Evolutionary conservation across 1,140 invertebrate species (phyloP).

Genomic region (Drosophila tristis): DNA sequence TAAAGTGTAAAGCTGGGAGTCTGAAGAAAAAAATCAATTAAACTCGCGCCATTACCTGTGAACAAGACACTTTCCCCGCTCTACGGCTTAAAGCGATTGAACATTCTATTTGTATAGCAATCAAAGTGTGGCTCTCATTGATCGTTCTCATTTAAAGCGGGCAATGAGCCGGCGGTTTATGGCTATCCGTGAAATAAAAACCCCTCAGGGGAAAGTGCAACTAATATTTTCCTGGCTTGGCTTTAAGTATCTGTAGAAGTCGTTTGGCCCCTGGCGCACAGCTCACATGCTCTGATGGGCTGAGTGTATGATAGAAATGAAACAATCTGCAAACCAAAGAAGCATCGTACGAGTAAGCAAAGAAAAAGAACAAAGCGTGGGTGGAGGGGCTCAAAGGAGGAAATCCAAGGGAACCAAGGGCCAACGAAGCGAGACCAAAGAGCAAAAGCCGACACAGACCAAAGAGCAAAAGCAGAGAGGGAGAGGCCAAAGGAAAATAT

Average conservation of each 20-base stretch:
- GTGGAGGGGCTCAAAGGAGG: too few relatives aligned
- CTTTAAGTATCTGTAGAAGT: constrained; percentile 12
- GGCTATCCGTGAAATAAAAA: constrained; percentile 31
- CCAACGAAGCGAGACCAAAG: constrained; percentile 16
- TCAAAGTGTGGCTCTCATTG: not conserved
- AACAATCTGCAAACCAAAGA: constrained; percentile 35
- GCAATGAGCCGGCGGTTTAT: constrained; percentile 40
- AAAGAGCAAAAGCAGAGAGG: constrained; percentile 21
- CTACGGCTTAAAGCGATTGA: not conserved
- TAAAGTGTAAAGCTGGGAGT: too few relatives aligned
- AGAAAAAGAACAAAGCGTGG: too few relatives aligned
- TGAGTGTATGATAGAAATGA: constrained; percentile 45
- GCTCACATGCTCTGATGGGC: constrained; percentile 9
- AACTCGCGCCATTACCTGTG: not conserved
- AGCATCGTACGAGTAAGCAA: not conserved
- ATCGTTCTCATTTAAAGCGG: constrained; percentile 10
- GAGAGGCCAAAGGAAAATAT: constrained; percentile 56
- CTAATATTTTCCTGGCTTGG: constrained; percentile 5
- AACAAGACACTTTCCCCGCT: constrained; percentile 1
- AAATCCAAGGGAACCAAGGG: constrained; percentile 19
- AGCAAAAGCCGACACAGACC: constrained; percentile 19
- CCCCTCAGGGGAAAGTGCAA: not conserved
- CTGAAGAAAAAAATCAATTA: constrained; percentile 3
- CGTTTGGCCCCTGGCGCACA: not conserved
- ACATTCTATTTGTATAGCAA: too few relatives aligned